Evolutionary conservation across 2,888 invertebrate genomes (phyloP).

Genomic region (Parnassius apollo): DNA sequence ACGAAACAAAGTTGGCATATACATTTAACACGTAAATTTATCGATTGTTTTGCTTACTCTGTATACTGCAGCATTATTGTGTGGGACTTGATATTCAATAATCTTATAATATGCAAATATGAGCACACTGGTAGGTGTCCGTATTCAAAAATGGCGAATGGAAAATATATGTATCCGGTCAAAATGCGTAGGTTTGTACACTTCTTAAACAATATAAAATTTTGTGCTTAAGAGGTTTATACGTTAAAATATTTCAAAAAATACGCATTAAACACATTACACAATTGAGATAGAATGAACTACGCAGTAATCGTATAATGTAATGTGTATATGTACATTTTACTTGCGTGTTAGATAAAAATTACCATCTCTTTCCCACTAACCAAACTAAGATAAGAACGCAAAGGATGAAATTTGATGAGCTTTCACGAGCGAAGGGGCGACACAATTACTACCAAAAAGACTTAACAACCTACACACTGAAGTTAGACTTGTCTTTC

Average conservation of each 20-base stretch:
- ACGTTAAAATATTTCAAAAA: too few species aligned
- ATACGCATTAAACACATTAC: too few species aligned
- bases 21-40: conserved; percentile 14
- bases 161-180: conserved; percentile 75
- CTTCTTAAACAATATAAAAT: conserved; percentile 13
- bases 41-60: conserved; percentile 25
- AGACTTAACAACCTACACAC: conserved; percentile 15
- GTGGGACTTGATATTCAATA: conserved; percentile 52
- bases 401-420: conserved; percentile 14
- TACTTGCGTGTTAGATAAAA: background rate
- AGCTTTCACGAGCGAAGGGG: conserved; percentile 18
- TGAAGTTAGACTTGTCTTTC: conserved; percentile 40
- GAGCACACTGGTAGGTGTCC: conserved; percentile 71
- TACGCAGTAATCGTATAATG: background rate
- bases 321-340: too few species aligned
- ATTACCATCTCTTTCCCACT: conserved; percentile 15
- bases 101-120: conserved; percentile 63
- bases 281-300: background rate
- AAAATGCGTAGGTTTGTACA: conserved; percentile 50
- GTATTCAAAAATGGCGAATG: conserved; percentile 71
- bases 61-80: conserved; percentile 36
- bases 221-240: background rate
- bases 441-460: conserved; percentile 4
- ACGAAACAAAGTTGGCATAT: background rate
- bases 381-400: background rate